These are phyloP conservation scores for Pongo pygmaeus DNA, from an alignment of 2,113 vertebrate genomes.

Conservation along the genomic window DNA sequence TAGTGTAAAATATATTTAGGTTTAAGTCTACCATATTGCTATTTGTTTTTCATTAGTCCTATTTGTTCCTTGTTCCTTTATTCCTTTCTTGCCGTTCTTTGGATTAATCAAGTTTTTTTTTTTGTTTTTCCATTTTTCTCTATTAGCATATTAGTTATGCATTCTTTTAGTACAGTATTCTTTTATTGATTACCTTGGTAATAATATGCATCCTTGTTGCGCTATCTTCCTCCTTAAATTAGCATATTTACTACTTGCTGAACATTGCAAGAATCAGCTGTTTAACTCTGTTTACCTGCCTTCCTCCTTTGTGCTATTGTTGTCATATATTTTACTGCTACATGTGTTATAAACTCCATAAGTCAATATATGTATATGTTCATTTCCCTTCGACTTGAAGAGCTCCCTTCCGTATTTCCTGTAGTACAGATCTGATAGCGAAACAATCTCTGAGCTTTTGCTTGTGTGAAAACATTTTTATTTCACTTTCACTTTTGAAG, in stretches of 20 bases:
- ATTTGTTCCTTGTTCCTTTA: not conserved
- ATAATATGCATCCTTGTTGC: not conserved
- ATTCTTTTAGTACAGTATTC: not conserved
- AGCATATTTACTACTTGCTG: not conserved
- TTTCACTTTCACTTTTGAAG: not conserved
- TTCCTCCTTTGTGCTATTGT: not conserved
- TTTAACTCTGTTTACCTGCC: not conserved
- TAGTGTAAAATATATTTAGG: not conserved
- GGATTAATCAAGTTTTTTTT: not conserved
- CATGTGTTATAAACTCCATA: not conserved
- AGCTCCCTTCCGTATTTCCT: not conserved
- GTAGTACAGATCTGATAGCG: not conserved
- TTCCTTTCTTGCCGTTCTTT: not conserved
- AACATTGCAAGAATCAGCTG: not conserved
- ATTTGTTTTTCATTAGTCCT: not conserved
- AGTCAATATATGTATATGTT: not conserved
- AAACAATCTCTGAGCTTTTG: not conserved
- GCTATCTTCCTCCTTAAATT: not conserved
- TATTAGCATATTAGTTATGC: not conserved
- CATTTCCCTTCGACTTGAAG: not conserved
- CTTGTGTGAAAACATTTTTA: not conserved
- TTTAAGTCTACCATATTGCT: not conserved
- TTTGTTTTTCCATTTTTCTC: not conserved
- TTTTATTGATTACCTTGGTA: not conserved
- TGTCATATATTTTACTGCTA: too few relatives aligned